A percentile compares a stretch with the other conserved stretches of the same genome.
These are phyloP conservation scores for Dufourea novaeangliae DNA, from an alignment of 1,140 invertebrate species.

Conservation along the genomic window DNA sequence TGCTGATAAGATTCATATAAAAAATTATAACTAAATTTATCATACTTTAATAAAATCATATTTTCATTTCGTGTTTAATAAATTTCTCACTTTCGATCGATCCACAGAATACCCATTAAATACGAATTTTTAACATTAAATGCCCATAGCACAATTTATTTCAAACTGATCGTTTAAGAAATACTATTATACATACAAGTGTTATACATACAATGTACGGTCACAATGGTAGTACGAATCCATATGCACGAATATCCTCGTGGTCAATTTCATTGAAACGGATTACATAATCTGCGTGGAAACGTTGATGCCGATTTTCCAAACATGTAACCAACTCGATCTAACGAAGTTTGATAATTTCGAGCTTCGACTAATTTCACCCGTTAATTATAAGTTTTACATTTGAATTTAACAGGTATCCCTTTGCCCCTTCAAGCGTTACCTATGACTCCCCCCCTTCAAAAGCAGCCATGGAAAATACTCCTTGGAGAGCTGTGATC, in stretches of 20 bases:
- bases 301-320: constrained; percentile 1
- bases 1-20: too few species aligned
- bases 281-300: constrained; percentile 10
- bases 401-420: constrained; percentile 49
- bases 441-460: constrained; percentile 15
- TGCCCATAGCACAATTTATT: not conserved
- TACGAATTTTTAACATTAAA: too few species aligned
- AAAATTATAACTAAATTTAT: too few species aligned
- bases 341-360: constrained; percentile 48
- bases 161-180: not conserved
- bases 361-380: constrained; percentile 36
- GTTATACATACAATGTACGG: too few species aligned
- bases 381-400: constrained; percentile 58
- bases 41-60: too few species aligned
- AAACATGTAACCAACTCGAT: constrained; percentile 31
- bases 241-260: not conserved
- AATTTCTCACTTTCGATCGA: too few species aligned
- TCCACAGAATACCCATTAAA: too few species aligned
- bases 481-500: constrained; percentile 2
- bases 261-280: not conserved
- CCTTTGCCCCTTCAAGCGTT: constrained; percentile 34
- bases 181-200: not conserved
- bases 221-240: too few species aligned
- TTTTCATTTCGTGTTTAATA: too few species aligned
- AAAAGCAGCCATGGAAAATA: constrained; percentile 24